phyloP scores from a whole-genome alignment of 2,888 invertebrate genomes.

The Campoplex capitator region DNA sequence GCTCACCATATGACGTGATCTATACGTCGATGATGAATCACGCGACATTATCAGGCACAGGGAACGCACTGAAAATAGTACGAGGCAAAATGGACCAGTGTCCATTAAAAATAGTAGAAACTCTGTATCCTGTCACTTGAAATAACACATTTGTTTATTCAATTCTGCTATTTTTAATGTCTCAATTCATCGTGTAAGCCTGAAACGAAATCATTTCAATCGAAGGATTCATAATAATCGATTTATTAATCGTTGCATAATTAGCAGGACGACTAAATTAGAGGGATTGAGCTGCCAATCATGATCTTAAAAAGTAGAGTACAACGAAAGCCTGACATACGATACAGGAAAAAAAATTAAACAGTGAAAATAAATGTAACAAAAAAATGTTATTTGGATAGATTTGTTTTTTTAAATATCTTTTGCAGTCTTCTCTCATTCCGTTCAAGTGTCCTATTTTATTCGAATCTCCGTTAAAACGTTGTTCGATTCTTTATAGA shows the following conservation, averaged over 20 bases:
- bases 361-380: too few relatives aligned
- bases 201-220: neutral
- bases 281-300: too few relatives aligned
- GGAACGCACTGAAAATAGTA: neutral
- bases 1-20: constrained; percentile 53
- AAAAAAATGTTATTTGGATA: neutral
- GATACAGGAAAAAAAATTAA: neutral
- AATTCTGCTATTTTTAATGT: neutral
- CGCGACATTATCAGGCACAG: constrained; percentile 7
- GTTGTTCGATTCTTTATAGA: neutral
- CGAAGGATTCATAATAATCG: neutral
- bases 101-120: neutral
- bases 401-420: neutral
- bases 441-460: neutral
- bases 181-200: neutral
- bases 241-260: too few relatives aligned
- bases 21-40: constrained; percentile 58
- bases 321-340: neutral
- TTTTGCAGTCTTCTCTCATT: neutral
- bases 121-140: neutral
- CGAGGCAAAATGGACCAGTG: neutral
- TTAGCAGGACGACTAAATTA: too few relatives aligned
- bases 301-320: too few relatives aligned
- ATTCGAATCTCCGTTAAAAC: neutral
- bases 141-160: neutral